Conservation (phyloP, 2,113 vertebrate genomes). For the Brachyhypopomus gauderio region DNA sequence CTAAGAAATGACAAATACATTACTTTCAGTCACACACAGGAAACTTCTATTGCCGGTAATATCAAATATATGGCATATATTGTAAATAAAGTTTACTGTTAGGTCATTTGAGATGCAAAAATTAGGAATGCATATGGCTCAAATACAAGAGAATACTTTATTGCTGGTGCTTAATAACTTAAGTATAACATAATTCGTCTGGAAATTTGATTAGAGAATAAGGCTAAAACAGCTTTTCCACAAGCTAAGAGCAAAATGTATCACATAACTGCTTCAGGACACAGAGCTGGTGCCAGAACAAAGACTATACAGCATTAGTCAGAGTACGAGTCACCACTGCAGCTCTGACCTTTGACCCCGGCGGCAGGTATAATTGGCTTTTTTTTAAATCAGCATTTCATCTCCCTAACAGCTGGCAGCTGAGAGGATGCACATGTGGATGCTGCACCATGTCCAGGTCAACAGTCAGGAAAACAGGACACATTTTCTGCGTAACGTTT, state of each 20-base stretch:
- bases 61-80: background rate
- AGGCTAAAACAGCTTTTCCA: background rate
- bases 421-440: constrained; percentile 25
- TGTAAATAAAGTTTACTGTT: too few relatives aligned
- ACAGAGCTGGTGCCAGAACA: constrained; percentile 25
- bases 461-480: constrained; percentile 37
- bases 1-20: background rate
- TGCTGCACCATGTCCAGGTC: constrained; percentile 13
- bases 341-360: constrained; percentile 28
- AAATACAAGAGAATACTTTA: too few relatives aligned
- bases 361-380: constrained; percentile 49
- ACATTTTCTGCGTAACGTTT: constrained; percentile 30
- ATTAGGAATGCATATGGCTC: too few relatives aligned
- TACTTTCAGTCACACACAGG: background rate
- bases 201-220: background rate
- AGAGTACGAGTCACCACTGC: background rate
- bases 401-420: constrained; percentile 20
- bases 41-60: background rate
- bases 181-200: too few relatives aligned
- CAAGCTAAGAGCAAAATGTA: background rate
- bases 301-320: constrained; percentile 28
- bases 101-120: too few relatives aligned
- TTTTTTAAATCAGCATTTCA: constrained; percentile 35
- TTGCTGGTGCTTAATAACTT: too few relatives aligned
- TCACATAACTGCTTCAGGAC: background rate